Evolutionary conservation across 1,140 invertebrate species (phyloP).

Genomic region (Ostrea denselamellosa): DNA sequence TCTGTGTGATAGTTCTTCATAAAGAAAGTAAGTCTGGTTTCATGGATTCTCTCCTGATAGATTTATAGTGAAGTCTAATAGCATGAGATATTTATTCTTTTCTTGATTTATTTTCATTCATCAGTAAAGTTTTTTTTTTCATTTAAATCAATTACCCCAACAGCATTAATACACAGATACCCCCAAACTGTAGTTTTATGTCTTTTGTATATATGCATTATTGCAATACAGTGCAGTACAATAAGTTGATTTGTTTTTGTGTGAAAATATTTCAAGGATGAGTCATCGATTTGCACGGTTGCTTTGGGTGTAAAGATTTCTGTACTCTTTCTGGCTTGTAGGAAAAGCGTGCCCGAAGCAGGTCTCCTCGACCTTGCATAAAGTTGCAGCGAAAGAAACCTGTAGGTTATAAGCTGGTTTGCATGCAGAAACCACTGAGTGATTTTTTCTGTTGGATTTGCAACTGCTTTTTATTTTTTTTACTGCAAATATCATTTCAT

Average conservation of each 20-base stretch:
- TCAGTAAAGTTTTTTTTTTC: neutral
- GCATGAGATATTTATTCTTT: neutral
- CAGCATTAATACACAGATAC: too few relatives aligned
- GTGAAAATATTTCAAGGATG: neutral
- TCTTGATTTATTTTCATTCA: neutral
- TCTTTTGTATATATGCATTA: too few relatives aligned
- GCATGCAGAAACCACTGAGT: constrained; percentile 27
- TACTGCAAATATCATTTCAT: constrained; percentile 31
- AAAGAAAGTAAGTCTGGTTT: constrained; percentile 27
- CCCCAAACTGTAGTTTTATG: too few relatives aligned
- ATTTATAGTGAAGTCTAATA: neutral
- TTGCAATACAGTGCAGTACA: too few relatives aligned
- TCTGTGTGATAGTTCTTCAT: constrained; percentile 36
- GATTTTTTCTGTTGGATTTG: constrained; percentile 23
- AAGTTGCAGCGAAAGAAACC: constrained; percentile 30
- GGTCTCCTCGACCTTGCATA: constrained; percentile 33
- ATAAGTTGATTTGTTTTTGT: too few relatives aligned
- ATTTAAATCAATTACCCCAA: neutral
- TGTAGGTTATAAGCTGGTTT: constrained; percentile 35
- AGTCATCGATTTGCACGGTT: neutral
- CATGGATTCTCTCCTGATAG: neutral
- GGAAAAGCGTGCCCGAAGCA: constrained; percentile 40
- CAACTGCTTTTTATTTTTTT: constrained; percentile 35
- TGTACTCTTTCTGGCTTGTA: constrained; percentile 42
- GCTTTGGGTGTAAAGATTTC: constrained; percentile 22